phyloP scores from a whole-genome alignment of 2,888 invertebrate species.

The Galeruca laticollis region DNA sequence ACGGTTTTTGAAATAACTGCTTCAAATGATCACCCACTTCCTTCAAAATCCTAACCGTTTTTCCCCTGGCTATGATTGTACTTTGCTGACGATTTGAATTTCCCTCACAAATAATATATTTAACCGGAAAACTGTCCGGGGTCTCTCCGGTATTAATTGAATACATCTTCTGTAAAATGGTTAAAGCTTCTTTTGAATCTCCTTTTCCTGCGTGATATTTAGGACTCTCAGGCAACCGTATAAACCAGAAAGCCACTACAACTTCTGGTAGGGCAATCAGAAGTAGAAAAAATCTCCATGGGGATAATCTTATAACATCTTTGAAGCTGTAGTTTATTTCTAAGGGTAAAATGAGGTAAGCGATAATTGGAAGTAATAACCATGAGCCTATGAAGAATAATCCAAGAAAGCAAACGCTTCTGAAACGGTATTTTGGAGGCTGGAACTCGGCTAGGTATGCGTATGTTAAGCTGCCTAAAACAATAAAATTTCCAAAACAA shows the following conservation, averaged over 20 bases:
- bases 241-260: constrained; percentile 69
- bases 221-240: constrained; percentile 81
- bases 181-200: constrained; percentile 71
- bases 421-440: constrained; percentile 70
- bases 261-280: constrained; percentile 76
- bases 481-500: neutral
- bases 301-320: constrained; percentile 70
- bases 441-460: constrained; percentile 78
- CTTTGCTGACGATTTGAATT: constrained; percentile 20
- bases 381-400: constrained; percentile 75
- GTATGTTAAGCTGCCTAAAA: constrained; percentile 65
- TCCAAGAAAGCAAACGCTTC: constrained; percentile 74
- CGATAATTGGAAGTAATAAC: constrained; percentile 73
- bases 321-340: constrained; percentile 48
- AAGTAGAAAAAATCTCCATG: constrained; percentile 82
- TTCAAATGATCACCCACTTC: constrained; percentile 66
- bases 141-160: constrained; percentile 68
- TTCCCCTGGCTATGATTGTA: constrained; percentile 23
- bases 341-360: constrained; percentile 57
- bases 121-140: constrained; percentile 68
- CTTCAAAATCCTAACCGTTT: constrained; percentile 29
- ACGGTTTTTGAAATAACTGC: constrained; percentile 70
- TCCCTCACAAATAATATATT: constrained; percentile 43
- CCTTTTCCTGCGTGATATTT: constrained; percentile 79
- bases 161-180: constrained; percentile 73